Evolutionary conservation across 2,888 invertebrate genomes (phyloP).

Genomic region (Synergus gifuensis): DNA sequence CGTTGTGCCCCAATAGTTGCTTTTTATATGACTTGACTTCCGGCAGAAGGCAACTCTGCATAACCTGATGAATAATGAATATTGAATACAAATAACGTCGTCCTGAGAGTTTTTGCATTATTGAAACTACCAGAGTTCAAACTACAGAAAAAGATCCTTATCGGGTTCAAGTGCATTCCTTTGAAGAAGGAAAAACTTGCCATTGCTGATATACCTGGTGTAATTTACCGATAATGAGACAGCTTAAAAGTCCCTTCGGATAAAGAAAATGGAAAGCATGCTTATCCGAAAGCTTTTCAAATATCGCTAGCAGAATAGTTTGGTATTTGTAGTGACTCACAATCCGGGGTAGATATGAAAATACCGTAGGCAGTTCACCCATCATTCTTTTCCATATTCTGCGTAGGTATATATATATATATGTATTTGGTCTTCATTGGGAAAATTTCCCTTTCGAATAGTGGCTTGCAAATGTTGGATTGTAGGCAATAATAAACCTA

Average conservation of each 20-base stretch:
- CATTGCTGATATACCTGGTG: constrained; percentile 2
- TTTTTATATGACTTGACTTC: background rate
- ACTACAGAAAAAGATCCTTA: constrained; percentile 9
- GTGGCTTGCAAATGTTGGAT: constrained; percentile 15
- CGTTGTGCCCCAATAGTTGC: background rate
- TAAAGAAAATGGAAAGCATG: constrained; percentile 24
- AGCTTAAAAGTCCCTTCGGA: constrained; percentile 31
- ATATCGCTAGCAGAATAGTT: constrained; percentile 28
- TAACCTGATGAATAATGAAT: background rate
- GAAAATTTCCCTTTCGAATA: constrained; percentile 6
- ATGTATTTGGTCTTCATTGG: constrained; percentile 16
- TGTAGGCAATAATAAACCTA: constrained; percentile 5
- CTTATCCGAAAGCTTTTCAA: constrained; percentile 34
- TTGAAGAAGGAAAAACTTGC: constrained; percentile 4
- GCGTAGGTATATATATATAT: background rate
- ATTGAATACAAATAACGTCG: background rate
- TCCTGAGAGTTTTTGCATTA: background rate
- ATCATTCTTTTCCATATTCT: background rate
- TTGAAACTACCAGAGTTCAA: background rate
- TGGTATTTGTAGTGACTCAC: constrained; percentile 29
- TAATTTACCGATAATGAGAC: constrained; percentile 36
- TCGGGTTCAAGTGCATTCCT: constrained; percentile 1
- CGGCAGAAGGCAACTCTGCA: background rate
- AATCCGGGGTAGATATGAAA: background rate
- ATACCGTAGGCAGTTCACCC: constrained; percentile 10